These are phyloP conservation scores for Sigmodon hispidus DNA, from an alignment of 2,113 vertebrate genomes.

Conservation along the genomic window DNA sequence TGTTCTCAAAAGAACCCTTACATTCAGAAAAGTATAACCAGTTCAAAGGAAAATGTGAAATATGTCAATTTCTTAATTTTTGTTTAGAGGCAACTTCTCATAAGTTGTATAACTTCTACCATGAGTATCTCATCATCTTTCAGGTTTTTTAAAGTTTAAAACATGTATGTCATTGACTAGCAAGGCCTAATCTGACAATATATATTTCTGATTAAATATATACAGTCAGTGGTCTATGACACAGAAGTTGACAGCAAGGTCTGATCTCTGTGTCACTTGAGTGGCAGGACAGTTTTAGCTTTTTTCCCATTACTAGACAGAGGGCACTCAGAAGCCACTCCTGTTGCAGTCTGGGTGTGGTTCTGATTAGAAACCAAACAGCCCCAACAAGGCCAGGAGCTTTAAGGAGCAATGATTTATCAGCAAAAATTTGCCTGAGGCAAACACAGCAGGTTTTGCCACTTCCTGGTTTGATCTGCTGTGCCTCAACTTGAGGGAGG, in stretches of 20 bases:
- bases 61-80: not conserved
- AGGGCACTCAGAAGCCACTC: constrained; percentile 19
- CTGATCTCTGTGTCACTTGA: constrained; percentile 9
- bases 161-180: not conserved
- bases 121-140: not conserved
- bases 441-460: not conserved
- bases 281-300: constrained; percentile 19
- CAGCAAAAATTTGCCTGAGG: not conserved
- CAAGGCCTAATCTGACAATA: not conserved
- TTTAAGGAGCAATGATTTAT: constrained; percentile 32
- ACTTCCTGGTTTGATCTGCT: constrained; percentile 37
- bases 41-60: constrained; percentile 14
- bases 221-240: not conserved
- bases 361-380: constrained; percentile 47
- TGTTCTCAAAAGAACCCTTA: not conserved
- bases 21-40: not conserved
- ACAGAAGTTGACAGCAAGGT: not conserved
- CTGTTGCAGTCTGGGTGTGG: not conserved
- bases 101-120: not conserved
- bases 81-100: not conserved
- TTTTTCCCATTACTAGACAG: constrained; percentile 1
- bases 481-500: constrained; percentile 53
- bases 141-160: constrained; percentile 30
- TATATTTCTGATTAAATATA: constrained; percentile 25
- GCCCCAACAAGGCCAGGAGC: not conserved